Percentiles rank a stretch among this genome's conserved stretches.
Evolutionary conservation across 2,113 vertebrate species (phyloP).

Genomic region (Leiothrix lutea): DNA sequence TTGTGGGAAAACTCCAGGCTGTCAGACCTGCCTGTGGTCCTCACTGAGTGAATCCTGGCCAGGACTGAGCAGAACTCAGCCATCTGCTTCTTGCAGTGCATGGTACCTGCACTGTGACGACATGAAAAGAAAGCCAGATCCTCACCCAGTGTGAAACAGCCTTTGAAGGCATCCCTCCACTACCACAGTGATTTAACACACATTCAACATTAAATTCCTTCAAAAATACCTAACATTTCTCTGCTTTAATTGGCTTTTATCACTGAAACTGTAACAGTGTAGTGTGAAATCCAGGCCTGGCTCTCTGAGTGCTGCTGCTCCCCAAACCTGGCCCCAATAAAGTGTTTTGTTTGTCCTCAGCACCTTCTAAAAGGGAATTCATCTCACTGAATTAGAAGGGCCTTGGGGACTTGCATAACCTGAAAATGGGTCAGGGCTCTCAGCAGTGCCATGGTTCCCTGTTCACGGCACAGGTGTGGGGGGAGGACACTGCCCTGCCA

Average conservation of each 20-base stretch:
- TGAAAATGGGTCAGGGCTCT: neutral
- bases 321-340: neutral
- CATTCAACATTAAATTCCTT: neutral
- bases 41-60: neutral
- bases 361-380: neutral
- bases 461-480: neutral
- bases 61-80: neutral
- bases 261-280: accelerated
- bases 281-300: neutral
- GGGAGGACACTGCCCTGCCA: neutral
- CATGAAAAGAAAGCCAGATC: neutral
- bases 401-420: neutral
- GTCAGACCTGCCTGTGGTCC: neutral
- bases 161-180: neutral
- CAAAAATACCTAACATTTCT: neutral
- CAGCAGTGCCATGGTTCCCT: neutral
- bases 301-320: neutral
- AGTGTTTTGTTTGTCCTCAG: neutral
- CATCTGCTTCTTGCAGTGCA: neutral
- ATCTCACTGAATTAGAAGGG: neutral
- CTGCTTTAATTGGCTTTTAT: neutral
- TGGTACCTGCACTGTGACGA: neutral
- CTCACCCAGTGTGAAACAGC: neutral
- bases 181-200: neutral
- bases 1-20: neutral